Conservation (phyloP, 2,888 invertebrate genomes). For the Druceiella hillmani region DNA sequence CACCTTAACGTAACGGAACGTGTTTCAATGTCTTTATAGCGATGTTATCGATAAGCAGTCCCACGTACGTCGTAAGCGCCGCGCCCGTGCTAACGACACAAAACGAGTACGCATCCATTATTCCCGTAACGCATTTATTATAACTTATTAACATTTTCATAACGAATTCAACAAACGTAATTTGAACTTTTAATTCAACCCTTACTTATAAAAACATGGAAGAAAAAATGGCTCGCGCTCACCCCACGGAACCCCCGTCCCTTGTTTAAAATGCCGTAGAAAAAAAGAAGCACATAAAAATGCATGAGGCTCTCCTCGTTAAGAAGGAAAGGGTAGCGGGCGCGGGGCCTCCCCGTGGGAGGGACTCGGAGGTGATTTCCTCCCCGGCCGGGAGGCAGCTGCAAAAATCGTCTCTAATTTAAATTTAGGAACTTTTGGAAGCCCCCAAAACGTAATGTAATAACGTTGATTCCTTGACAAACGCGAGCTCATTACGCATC, state of each 20-base stretch:
- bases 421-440: constrained; percentile 54
- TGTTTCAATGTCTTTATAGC: no score
- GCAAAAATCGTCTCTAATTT: constrained; percentile 56
- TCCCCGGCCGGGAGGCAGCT: constrained; percentile 46
- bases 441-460: constrained; percentile 35
- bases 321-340: constrained; percentile 53
- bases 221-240: constrained; percentile 50
- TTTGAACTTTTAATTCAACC: constrained; percentile 56
- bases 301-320: constrained; percentile 58
- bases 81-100: no score
- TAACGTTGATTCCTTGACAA: constrained; percentile 51
- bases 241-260: constrained; percentile 48
- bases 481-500: constrained; percentile 37
- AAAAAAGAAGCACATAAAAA: constrained; percentile 57
- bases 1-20: no score
- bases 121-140: no score
- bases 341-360: not conserved
- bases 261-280: constrained; percentile 56
- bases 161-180: constrained; percentile 55
- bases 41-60: no score
- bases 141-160: constrained; percentile 55
- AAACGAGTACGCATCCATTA: no score
- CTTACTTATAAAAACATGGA: constrained; percentile 57
- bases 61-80: no score
- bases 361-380: no score